phyloP scores from a whole-genome alignment of 2,888 invertebrate species.

The Crioceris asparagi region DNA sequence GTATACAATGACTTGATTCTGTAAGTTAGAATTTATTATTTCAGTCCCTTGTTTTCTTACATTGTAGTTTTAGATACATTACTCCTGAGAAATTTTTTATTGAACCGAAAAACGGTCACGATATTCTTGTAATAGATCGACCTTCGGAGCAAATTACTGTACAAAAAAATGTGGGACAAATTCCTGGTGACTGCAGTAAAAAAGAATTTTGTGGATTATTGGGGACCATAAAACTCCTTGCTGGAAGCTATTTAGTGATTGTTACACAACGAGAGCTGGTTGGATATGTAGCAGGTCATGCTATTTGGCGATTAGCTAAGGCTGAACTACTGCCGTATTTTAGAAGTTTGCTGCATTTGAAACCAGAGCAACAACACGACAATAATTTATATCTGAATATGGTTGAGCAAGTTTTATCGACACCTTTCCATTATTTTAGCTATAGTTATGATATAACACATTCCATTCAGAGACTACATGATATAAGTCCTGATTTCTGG shows the following conservation, averaged over 20 bases:
- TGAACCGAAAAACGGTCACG: constrained; percentile 65
- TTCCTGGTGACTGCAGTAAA: constrained; percentile 48
- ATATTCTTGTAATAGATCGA: constrained; percentile 77
- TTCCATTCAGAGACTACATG: constrained; percentile 76
- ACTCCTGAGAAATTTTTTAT: constrained; percentile 86
- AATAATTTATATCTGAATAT: constrained; percentile 78
- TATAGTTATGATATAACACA: constrained; percentile 91
- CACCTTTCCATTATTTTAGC: constrained; percentile 87
- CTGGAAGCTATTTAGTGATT: constrained; percentile 79
- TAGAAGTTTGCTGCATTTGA: constrained; percentile 73
- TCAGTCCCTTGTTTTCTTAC: constrained; percentile 4
- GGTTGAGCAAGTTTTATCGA: constrained; percentile 70
- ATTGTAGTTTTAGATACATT: constrained; percentile 52
- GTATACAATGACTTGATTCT: constrained; percentile 28
- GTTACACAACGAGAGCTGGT: constrained; percentile 74
- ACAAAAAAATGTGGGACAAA: constrained; percentile 44
- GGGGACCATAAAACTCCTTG: constrained; percentile 73
- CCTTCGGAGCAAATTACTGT: constrained; percentile 37
- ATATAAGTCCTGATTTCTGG: constrained; percentile 73
- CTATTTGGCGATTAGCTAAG: constrained; percentile 67
- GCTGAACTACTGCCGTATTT: constrained; percentile 81
- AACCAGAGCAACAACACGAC: constrained; percentile 68
- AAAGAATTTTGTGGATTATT: constrained; percentile 77
- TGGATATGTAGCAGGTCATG: constrained; percentile 70
- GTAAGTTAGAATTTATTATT: constrained; percentile 20